Base-by-base conservation (phyloP, 2,113 vertebrate genomes). In the Gallinago media region DNA sequence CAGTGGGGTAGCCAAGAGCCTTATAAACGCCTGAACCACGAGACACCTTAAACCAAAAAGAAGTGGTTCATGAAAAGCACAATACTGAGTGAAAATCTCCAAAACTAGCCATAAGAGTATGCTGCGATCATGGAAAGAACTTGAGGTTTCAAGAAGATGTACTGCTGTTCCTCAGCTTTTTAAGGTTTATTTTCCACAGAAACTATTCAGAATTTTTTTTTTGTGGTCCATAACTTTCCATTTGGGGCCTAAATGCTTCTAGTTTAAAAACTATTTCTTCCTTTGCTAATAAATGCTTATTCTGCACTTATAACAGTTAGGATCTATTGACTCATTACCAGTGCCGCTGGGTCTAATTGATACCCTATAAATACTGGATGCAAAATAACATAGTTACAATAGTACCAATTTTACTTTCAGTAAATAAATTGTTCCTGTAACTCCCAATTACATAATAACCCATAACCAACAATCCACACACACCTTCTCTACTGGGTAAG, bases 191-290 rank as follows among this genome's bases (percentile, higher is more conserved):
- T 88, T 80, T 77, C 8, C 25, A 49, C 22, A 46, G 3, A 77
- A 73, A 54, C 27, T 32, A 47, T 42, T 82, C 5, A 29, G 12
- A 40, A 66, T 44, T 12, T 34, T 38, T 38, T 66, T 55, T 36
- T 4, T 46, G 7, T 0, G 1, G 22, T 38, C 12, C 7, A 2
- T 36, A 61, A 31, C 12, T 52, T 92, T 32, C 15, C 2, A 1
- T 52, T 38, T 46, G 7, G 21, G 67, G 8, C 27, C 49, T 61
- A 61, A 80, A 40, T 16, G 3, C 15, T 76, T 36, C 44, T 34
- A 8, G 3, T 47, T 73, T 62, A 19, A 62, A 88, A 72, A 54
- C 4, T 16, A 19, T 34, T 3, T 36, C 31, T 56, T 73, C 23
- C 13, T 85, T 76, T 80, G 10, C 23, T 86, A 38, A 58, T 3